These are phyloP conservation scores for Athalia circularis DNA, from an alignment of 2,888 invertebrate species.

Conservation along the genomic window DNA sequence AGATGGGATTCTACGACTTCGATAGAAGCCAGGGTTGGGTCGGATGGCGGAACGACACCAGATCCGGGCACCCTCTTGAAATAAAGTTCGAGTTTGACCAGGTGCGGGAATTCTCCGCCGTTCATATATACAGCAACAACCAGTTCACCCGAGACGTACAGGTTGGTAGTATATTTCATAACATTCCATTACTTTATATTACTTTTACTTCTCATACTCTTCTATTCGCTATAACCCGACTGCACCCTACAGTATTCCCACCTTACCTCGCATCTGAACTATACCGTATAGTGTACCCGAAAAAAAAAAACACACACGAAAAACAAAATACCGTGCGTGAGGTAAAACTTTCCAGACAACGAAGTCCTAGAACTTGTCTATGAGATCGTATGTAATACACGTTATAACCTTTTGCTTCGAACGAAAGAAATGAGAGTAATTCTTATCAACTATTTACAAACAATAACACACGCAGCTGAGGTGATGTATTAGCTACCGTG, in stretches of 20 bases:
- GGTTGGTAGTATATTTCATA: constrained; percentile 73
- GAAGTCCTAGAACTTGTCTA: not conserved
- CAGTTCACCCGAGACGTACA: constrained; percentile 88
- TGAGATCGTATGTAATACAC: no score
- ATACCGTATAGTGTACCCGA: not conserved
- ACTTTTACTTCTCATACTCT: not conserved
- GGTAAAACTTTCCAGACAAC: constrained; percentile 43
- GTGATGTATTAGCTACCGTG: not conserved
- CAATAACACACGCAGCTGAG: not conserved
- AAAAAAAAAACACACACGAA: not conserved
- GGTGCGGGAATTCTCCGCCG: constrained; percentile 88
- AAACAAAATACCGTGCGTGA: constrained; percentile 32
- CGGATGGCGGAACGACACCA: constrained; percentile 90
- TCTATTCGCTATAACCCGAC: not conserved
- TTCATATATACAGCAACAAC: constrained; percentile 89
- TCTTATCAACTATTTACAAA: not conserved
- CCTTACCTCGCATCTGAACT: not conserved
- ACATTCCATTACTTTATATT: constrained; percentile 41
- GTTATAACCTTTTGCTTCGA: no score
- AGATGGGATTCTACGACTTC: constrained; percentile 78
- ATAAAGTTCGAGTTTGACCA: constrained; percentile 89
- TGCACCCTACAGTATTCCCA: not conserved
- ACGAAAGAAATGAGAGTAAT: not conserved
- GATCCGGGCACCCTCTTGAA: constrained; percentile 79
- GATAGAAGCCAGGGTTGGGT: constrained; percentile 85